Evolutionary conservation across 2,888 invertebrate genomes (phyloP).

Genomic region (Luperina nickerlii): DNA sequence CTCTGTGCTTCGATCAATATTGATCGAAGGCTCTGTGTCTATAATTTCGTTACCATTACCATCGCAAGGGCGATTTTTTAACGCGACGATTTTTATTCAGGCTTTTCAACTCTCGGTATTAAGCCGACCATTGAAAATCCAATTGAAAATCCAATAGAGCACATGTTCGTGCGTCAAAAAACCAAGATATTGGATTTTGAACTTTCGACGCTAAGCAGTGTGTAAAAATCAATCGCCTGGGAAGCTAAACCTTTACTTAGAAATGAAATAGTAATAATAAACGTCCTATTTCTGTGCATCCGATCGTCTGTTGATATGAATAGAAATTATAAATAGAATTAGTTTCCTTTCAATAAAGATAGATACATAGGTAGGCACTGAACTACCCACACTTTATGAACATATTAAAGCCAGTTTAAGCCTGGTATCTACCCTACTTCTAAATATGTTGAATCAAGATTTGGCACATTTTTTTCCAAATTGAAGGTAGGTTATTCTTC

Average conservation of each 20-base stretch:
- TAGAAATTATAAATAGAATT: too few relatives aligned
- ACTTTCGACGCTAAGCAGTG: too few relatives aligned
- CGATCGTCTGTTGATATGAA: background rate
- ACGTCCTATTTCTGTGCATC: background rate
- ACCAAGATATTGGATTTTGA: too few relatives aligned
- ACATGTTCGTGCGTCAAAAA: too few relatives aligned
- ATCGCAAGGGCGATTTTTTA: background rate
- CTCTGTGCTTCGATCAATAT: too few relatives aligned
- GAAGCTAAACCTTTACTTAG: background rate
- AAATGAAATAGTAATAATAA: slow-evolving; percentile 13
- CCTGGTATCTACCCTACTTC: background rate
- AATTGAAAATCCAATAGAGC: too few relatives aligned
- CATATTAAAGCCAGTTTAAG: background rate
- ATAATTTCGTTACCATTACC: slow-evolving; percentile 15
- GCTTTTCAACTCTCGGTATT: too few relatives aligned
- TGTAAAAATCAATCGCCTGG: too few relatives aligned
- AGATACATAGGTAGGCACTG: background rate
- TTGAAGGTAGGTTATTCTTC: background rate
- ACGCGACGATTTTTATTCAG: too few relatives aligned
- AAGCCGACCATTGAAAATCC: too few relatives aligned
- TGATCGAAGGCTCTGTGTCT: too few relatives aligned
- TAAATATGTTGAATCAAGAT: background rate
- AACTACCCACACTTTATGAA: background rate
- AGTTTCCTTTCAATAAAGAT: background rate
- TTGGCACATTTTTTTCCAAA: background rate